Evolutionary conservation across 2,888 invertebrate genomes (phyloP), one percentile per base, ranked within the genome.

Genomic region (Leucophora obtusa): DNA sequence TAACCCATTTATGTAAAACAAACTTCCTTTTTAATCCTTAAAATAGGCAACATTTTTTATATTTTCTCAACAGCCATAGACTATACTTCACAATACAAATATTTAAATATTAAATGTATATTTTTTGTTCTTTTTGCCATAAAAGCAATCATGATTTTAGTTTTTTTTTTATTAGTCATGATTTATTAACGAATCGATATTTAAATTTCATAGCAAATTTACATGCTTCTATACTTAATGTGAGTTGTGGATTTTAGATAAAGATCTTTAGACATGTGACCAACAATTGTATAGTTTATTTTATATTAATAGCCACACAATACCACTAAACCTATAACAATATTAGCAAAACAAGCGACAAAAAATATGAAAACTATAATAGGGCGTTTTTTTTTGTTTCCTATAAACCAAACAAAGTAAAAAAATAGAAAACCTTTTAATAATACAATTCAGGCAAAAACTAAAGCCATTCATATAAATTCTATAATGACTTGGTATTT

Each of bases 141-240:
- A 11, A n/a, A 47, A 47, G 5, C 43, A 47, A n/a, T 56, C 18
- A 53, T 50, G n/a, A 50, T 50, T 54, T 14, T 21, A 10, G 14
- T 54, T 24, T 28, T 11, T 54, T n/a, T 56, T 24, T 24, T 66
- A n/a, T 73, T 70, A 6, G 65, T 81, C 65, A 62, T 77, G 81
- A 81, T 81, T 81, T 81, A 77, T 68, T 78, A 77, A 74, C 66
- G 70, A 77, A 81, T 81, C 81, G 77, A 81, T 81, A 81, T 77
- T 77, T 77, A 70, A 81, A 81, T 77, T 77, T 69, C 70, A 73
- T 77, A 35, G 60, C 56, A 70, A 73, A 73, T 60, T 81, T 66
- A 70, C 73, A 73, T 80, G 81, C 63, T 43, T 77, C 59, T 43
- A 18, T 47, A 43, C 54, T 38, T 58, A 47, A 53, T 35, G 15